Conservation (phyloP, 2,113 vertebrate species). For the Tachuris rubrigastra region DNA sequence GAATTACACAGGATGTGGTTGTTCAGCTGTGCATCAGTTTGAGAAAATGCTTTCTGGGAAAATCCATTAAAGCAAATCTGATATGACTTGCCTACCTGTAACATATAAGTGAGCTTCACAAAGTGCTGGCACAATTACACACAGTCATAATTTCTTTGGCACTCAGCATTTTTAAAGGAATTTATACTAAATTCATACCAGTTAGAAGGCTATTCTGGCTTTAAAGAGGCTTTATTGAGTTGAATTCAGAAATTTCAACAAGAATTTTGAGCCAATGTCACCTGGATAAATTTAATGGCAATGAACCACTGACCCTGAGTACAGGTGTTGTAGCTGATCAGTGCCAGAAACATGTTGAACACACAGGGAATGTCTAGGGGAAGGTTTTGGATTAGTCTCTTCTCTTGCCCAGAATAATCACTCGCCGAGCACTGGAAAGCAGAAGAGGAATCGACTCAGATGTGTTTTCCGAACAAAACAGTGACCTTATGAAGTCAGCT, state of each 20-base stretch:
- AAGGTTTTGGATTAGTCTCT: background rate
- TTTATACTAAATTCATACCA: background rate
- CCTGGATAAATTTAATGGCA: background rate
- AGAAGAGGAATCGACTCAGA: background rate
- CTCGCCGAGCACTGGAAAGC: background rate
- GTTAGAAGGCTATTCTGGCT: background rate
- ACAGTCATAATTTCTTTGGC: background rate
- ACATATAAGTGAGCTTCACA: background rate
- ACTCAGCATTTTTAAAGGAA: background rate
- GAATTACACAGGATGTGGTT: background rate
- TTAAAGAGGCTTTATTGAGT: background rate
- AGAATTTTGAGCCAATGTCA: background rate
- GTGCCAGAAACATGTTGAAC: background rate
- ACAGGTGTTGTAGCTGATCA: background rate
- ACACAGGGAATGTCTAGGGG: background rate
- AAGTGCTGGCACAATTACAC: background rate
- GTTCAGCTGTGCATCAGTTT: background rate
- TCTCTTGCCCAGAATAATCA: background rate
- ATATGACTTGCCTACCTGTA: background rate
- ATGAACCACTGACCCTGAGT: background rate
- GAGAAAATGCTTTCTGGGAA: slow-evolving; percentile 17
- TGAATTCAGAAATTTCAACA: background rate
- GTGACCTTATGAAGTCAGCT: background rate
- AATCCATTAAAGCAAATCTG: slow-evolving; percentile 24
- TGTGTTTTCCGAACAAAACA: background rate